Conservation (phyloP, 2,888 invertebrate species). For the Amblyjoppa proteus region DNA sequence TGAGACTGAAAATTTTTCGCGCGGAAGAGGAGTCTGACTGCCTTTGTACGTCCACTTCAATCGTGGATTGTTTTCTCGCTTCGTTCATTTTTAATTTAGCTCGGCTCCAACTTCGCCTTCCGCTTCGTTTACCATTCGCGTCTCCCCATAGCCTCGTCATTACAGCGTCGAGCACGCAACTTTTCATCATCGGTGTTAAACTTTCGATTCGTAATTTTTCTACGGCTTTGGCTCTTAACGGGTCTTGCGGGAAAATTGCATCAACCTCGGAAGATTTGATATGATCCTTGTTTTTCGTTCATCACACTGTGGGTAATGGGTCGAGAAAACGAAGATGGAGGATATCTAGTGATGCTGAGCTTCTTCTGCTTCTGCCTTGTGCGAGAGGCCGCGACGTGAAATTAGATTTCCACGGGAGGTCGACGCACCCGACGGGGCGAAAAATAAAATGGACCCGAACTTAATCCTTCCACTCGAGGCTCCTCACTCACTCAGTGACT, state of each 20-base stretch:
- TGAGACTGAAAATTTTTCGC: not conserved
- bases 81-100: conserved; percentile 39
- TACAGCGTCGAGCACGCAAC: not conserved
- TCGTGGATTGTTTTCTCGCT: conserved; percentile 13
- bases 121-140: not conserved
- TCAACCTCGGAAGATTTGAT: not conserved
- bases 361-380: conserved; percentile 35
- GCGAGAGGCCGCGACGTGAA: conserved; percentile 69
- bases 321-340: conserved; percentile 27
- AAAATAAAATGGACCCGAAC: conserved; percentile 73
- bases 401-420: conserved; percentile 74
- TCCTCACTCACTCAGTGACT: conserved; percentile 7
- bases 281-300: not conserved
- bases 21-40: not conserved
- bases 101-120: conserved; percentile 21
- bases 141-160: conserved; percentile 3
- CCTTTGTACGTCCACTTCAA: conserved; percentile 9
- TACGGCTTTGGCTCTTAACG: not conserved
- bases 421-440: conserved; percentile 68
- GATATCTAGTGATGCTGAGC: conserved; percentile 9
- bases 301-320: not conserved
- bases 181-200: conserved; percentile 3
- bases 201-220: conserved; percentile 29
- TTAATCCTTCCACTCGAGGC: conserved; percentile 71
- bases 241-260: conserved; percentile 14